These are phyloP conservation scores for Plecturocebus donacophilus DNA, from an alignment of 2,113 vertebrate species.

Conservation along the genomic window DNA sequence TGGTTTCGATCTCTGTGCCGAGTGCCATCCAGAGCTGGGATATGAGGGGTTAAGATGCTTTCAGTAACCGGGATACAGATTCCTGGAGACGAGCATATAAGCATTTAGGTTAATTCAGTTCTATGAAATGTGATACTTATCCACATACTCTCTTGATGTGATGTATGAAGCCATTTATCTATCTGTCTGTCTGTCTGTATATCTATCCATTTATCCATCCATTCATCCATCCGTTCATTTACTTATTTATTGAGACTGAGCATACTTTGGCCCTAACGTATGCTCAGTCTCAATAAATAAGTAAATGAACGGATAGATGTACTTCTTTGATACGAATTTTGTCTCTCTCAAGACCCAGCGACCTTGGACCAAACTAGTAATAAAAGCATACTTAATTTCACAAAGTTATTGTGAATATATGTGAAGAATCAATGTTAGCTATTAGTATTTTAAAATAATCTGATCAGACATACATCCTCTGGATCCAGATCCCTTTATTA, in stretches of 20 bases:
- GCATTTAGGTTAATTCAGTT: background rate
- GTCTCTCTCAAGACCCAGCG: background rate
- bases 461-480: background rate
- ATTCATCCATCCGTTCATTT: background rate
- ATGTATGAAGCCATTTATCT: background rate
- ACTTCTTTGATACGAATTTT: background rate
- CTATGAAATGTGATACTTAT: background rate
- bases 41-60: constrained; percentile 92
- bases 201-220: background rate
- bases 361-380: background rate
- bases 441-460: background rate
- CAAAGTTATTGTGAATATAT: background rate
- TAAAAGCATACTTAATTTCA: background rate
- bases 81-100: constrained; percentile 81
- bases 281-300: background rate
- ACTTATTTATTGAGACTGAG: background rate
- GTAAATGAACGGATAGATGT: background rate
- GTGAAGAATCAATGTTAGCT: background rate
- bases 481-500: background rate
- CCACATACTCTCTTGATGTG: background rate
- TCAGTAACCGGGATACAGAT: constrained; percentile 94
- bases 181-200: background rate
- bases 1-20: constrained; percentile 87
- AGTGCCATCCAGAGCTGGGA: constrained; percentile 91
- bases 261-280: background rate